Evolutionary conservation across 2,113 vertebrate species (phyloP).

Genomic region (Odontophorus gujanensis): DNA sequence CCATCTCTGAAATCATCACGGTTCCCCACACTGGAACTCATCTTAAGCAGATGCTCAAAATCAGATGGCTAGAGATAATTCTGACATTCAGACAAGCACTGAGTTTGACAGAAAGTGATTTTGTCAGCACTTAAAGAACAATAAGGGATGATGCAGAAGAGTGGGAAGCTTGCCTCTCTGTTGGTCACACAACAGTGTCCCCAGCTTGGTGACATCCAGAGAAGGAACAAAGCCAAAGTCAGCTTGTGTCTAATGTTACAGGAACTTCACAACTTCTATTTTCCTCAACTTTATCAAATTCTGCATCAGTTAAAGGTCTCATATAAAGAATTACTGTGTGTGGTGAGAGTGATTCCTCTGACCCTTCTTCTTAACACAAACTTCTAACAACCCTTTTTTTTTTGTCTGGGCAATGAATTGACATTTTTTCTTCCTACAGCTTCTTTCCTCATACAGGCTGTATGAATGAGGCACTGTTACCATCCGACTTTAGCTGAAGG

Average conservation of each 20-base stretch:
- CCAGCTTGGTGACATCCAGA: accelerated
- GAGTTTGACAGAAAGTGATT: not conserved
- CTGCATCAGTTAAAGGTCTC: not conserved
- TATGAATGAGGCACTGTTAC: not conserved
- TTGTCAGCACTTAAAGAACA: not conserved
- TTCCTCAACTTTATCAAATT: not conserved
- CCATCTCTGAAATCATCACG: not conserved
- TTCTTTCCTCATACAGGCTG: not conserved
- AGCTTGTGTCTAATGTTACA: not conserved
- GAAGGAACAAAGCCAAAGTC: not conserved
- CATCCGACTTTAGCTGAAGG: not conserved
- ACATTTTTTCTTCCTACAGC: not conserved
- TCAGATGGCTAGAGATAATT: not conserved
- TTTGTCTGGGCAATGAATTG: not conserved
- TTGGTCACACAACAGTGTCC: not conserved
- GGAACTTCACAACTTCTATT: not conserved
- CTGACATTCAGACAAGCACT: not conserved
- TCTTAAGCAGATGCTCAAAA: not conserved
- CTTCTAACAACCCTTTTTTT: not conserved
- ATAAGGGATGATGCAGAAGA: not conserved
- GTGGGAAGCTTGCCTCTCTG: not conserved
- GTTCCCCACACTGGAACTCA: accelerated
- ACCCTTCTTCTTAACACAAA: not conserved
- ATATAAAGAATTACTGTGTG: not conserved
- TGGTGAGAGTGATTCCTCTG: not conserved